phyloP scores from a whole-genome alignment of 2,888 invertebrate genomes.

The Selenia dentaria region DNA sequence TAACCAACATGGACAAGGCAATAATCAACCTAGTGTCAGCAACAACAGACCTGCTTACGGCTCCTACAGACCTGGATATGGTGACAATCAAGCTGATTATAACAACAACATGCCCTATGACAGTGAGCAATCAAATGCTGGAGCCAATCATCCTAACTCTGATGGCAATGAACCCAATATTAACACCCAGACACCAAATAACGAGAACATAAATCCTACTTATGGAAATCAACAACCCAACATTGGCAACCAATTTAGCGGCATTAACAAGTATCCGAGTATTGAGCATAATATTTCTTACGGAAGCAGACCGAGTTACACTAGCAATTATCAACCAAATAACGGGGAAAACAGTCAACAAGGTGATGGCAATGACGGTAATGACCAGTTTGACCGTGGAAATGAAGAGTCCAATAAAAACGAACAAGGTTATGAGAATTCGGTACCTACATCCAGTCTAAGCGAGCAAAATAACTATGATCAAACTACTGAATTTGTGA shows the following conservation, averaged over 20 bases:
- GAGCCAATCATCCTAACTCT: not conserved
- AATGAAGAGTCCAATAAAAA: constrained; percentile 15
- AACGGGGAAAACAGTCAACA: constrained; percentile 8
- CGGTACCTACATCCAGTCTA: constrained; percentile 10
- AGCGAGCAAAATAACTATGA: constrained; percentile 1
- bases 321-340: constrained; percentile 2
- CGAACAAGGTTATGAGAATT: constrained; percentile 24
- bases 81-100: constrained; percentile 1
- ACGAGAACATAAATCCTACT: not conserved
- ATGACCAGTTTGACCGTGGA: constrained; percentile 3
- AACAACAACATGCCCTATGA: not conserved
- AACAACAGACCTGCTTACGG: constrained; percentile 9
- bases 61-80: too few species aligned
- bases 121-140: not conserved
- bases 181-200: not conserved
- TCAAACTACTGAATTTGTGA: constrained; percentile 9
- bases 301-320: constrained; percentile 23
- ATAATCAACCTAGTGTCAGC: constrained; percentile 15
- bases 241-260: constrained; percentile 4
- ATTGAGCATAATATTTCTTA: constrained; percentile 12
- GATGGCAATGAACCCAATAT: not conserved
- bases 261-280: not conserved
- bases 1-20: constrained; percentile 7
- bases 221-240: constrained; percentile 2
- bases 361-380: constrained; percentile 3